These are phyloP conservation scores for Epirrita christyi DNA, from an alignment of 2,888 invertebrate genomes.

Conservation along the genomic window DNA sequence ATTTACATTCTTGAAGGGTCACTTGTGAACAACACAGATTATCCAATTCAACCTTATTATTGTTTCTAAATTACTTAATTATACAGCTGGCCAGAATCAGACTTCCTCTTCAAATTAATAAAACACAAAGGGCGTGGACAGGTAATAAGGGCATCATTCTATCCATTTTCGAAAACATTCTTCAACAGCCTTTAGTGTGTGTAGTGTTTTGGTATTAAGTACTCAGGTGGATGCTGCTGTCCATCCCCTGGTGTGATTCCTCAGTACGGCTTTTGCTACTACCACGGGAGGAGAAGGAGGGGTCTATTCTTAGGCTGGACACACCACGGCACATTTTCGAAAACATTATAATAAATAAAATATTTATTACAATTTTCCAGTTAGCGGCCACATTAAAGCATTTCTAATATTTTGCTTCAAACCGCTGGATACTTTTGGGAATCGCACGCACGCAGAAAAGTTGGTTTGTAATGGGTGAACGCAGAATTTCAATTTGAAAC, in stretches of 20 bases:
- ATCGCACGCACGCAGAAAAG: constrained; percentile 6
- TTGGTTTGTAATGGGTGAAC: constrained; percentile 3
- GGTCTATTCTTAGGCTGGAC: too few species aligned
- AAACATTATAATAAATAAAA: constrained; percentile 6
- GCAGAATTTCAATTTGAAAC: background rate
- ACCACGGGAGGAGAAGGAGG: too few species aligned
- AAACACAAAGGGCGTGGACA: constrained; percentile 16
- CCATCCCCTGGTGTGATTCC: too few species aligned
- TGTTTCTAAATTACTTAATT: constrained; percentile 30
- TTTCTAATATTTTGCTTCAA: constrained; percentile 11
- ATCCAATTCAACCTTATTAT: constrained; percentile 34
- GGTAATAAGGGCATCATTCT: constrained; percentile 5
- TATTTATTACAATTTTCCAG: constrained; percentile 14
- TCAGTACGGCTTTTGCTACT: too few species aligned
- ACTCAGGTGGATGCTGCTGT: too few species aligned
- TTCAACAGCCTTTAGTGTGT: too few species aligned
- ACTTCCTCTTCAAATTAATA: constrained; percentile 11
- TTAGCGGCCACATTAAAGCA: constrained; percentile 18
- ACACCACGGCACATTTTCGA: too few species aligned
- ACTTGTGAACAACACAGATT: constrained; percentile 21
- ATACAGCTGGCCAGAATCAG: constrained; percentile 8
- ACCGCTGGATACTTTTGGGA: constrained; percentile 16
- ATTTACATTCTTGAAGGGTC: constrained; percentile 30
- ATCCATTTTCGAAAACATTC: constrained; percentile 1
- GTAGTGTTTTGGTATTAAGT: too few species aligned